Base-by-base conservation (phyloP, 1,140 invertebrate species). In the Coelopa frigida region DNA sequence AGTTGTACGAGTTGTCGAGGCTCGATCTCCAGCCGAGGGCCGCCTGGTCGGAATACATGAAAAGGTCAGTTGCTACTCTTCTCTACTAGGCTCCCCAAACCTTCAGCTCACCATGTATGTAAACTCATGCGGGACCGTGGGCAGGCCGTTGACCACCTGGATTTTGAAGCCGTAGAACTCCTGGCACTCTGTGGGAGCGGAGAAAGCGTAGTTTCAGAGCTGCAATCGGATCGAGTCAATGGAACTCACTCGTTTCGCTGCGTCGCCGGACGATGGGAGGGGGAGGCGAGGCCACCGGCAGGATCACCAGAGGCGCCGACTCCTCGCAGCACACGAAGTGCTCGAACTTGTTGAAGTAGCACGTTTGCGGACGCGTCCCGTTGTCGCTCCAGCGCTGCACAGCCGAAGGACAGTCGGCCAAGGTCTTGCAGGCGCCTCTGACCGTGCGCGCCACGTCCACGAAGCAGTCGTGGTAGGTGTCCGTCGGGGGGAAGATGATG, bases 41-140 rank as follows among this genome's bases (percentile, higher is more conserved):
- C 10, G 58, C 58, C 57, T 59, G 5, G n/a, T n/a, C n/a, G n/a
- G 29, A 51, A 52, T 42, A 33, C 1, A 12, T 12, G 10, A 24
- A 26, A 20, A 23, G 12, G 29, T 24, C 24, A 24, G 26, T n/a
- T n/a, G n/a, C n/a, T n/a, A n/a, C n/a, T n/a, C n/a, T n/a, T n/a
- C n/a, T n/a, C n/a, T n/a, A n/a, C n/a, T n/a, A n/a, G n/a, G n/a
- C n/a, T n/a, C n/a, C n/a, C n/a, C n/a, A n/a, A n/a, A n/a, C n/a
- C 23, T 2, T 12, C 12, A n/a, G 20, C 18, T 51, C 61, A 72
- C 70, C 74, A 76, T 76, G 43, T 70, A 73, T n/a, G 73, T 72
- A 39, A 70, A 74, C 53, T 76, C 73, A 37, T 70, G 65, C 6
- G 52, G 49, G 4, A 47, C 37, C 1, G 69, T 66, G 8, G 46